Percentiles rank a stretch among this genome's conserved stretches.
Conservation (phyloP, 2,888 invertebrate genomes). For the Cheiracanthium punctorium region DNA sequence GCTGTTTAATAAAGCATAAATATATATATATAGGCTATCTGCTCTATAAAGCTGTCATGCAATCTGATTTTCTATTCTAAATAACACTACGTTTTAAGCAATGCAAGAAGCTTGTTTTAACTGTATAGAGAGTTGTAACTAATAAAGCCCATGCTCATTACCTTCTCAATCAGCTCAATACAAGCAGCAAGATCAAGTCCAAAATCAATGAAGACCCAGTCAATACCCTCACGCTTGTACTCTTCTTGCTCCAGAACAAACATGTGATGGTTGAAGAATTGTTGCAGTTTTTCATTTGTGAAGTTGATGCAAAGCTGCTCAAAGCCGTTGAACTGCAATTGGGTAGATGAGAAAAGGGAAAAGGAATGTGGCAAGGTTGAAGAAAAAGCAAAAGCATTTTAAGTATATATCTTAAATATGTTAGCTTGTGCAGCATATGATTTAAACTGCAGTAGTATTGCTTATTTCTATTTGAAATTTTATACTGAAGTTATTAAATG, state of each 20-base stretch:
- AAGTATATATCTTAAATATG: conserved; percentile 11
- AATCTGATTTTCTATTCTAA: not conserved
- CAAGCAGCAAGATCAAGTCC: conserved; percentile 99
- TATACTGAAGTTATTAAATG: too few species aligned
- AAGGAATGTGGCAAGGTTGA: conserved; percentile 17
- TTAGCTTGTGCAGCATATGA: conserved; percentile 19
- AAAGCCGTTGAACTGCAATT: conserved; percentile 93
- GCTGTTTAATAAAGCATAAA: too few species aligned
- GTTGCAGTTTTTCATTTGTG: conserved; percentile 99
- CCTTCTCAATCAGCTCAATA: conserved; percentile 99
- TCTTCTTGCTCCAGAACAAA: conserved; percentile 99
- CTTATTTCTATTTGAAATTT: too few species aligned
- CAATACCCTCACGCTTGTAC: conserved; percentile 97
- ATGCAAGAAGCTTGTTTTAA: not conserved
- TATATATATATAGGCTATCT: not conserved
- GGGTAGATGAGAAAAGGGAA: conserved; percentile 66
- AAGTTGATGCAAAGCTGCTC: conserved; percentile 99
- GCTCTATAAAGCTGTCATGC: conserved; percentile 6
- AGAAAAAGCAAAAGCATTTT: conserved; percentile 51
- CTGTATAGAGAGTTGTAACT: not conserved
- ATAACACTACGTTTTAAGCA: not conserved
- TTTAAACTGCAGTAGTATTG: conserved; percentile 14
- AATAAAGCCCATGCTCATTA: conserved; percentile 77
- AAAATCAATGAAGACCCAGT: conserved; percentile 99
- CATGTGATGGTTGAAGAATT: conserved; percentile 99